phyloP scores from a whole-genome alignment of 2,888 invertebrate species.

The Tricholauxania praeusta region DNA sequence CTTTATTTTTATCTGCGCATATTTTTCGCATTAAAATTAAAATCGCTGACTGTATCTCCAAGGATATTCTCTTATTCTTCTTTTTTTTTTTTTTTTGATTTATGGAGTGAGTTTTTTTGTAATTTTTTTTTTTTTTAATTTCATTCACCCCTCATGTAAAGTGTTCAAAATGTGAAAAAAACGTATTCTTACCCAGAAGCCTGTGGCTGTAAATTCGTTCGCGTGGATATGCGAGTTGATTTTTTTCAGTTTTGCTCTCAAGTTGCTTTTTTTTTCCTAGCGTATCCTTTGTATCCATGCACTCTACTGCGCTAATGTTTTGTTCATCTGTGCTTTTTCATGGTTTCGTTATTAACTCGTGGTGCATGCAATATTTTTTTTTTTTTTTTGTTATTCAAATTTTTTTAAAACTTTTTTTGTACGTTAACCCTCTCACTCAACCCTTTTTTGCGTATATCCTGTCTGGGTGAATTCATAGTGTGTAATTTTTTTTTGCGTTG shows the following conservation, averaged over 20 bases:
- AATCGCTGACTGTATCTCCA: slow-evolving; percentile 45
- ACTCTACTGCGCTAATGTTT: slow-evolving; percentile 17
- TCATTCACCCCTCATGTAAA: slow-evolving; percentile 40
- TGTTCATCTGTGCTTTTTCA: slow-evolving; percentile 50
- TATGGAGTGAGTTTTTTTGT: background rate
- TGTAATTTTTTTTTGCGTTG: slow-evolving; percentile 50
- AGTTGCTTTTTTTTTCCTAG: slow-evolving; percentile 41
- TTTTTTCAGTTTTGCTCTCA: slow-evolving; percentile 27
- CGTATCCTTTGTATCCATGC: slow-evolving; percentile 40
- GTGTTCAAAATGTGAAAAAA: slow-evolving; percentile 21
- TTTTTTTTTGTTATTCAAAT: slow-evolving; percentile 40
- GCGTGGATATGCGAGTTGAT: slow-evolving; percentile 38
- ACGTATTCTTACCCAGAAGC: slow-evolving; percentile 19
- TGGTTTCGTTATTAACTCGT: slow-evolving; percentile 60
- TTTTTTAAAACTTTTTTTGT: slow-evolving; percentile 46
- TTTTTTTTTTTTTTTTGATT: slow-evolving; percentile 12
- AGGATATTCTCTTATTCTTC: slow-evolving; percentile 33
- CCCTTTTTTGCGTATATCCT: slow-evolving; percentile 52
- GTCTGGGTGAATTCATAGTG: slow-evolving; percentile 54
- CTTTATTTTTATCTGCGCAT: slow-evolving; percentile 54
- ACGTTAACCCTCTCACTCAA: slow-evolving; percentile 54
- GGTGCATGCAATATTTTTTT: slow-evolving; percentile 54
- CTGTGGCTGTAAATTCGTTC: slow-evolving; percentile 36
- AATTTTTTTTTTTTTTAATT: slow-evolving; percentile 42
- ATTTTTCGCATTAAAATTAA: slow-evolving; percentile 64